Evolutionary conservation across 2,113 vertebrate genomes (phyloP), one percentile per base, ranked within the genome.

Genomic region (Morphnarchus princeps): DNA sequence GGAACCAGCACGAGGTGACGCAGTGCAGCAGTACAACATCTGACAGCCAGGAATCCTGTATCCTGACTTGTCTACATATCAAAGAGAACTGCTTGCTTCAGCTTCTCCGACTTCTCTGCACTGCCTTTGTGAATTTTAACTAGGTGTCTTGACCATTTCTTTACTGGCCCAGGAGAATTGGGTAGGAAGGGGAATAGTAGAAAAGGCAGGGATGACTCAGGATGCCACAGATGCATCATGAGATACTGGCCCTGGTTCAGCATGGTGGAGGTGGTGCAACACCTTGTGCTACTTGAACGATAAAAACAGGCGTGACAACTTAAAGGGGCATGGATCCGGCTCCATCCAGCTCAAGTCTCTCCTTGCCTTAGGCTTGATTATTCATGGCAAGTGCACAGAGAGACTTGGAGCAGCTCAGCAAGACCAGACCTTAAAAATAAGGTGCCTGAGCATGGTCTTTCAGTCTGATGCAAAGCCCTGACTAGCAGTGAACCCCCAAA

Each of bases 61-160:
- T 66, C 86, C 36, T 0, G 1, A 43, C 94, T 74, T 78, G 72
- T 84, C 92, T 87, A 71, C 80, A 70, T 65, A 95, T 93, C 95
- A 95, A 95, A 97, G 87, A 77, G 86, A 96, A 83, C 36, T 14
- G 67, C 89, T 80, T 24, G 63, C 70, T 97, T 83, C 87, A 93
- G 93, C 94, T 91, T 67, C 86, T 95, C 47, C 59, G 59, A n/a
- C 79, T 62, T 85, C 72, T 43, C 88, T 29, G 40, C 0, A 10
- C 42, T 43, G 80, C 69, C 43, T 91, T 78, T 71, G 63, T 71
- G 92, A 93, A 92, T 95, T 65, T 83, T 92, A 93, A 95, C 69
- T 10, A 87, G 61, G 34, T 81, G 82, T 87, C 90, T 36, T 71
- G 92, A 86, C 90, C 85, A 17, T 49, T 89, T 85, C 74, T 69